A percentile compares a stretch with the other conserved stretches of the same genome.
Conservation (phyloP, 2,797 vertebrate species). For the Coregonus suidteri region DNA sequence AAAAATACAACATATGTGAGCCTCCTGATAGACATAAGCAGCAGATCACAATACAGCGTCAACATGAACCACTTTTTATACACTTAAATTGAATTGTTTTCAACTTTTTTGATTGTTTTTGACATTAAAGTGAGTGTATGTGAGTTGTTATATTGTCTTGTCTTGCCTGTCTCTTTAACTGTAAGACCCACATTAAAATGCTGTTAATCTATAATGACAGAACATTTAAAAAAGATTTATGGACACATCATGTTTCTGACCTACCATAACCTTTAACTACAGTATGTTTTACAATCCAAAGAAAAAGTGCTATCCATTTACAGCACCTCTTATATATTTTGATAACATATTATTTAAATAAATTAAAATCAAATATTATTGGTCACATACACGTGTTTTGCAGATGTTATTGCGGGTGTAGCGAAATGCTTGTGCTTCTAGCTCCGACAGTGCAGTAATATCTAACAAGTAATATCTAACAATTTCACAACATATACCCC, state of each 20-base stretch:
- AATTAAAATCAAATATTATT: no score
- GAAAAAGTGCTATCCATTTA: not conserved
- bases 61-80: not conserved
- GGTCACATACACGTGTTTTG: no score
- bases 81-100: not conserved
- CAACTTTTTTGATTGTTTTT: conserved; percentile 1
- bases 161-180: conserved; percentile 38
- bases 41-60: no score
- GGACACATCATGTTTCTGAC: conserved; percentile 20
- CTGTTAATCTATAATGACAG: conserved; percentile 47
- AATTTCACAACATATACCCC: no score
- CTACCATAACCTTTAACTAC: conserved; percentile 19
- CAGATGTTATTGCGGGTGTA: no score
- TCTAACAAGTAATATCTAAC: no score
- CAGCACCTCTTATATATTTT: not conserved
- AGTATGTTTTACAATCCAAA: no score
- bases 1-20: no score
- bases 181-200: conserved; percentile 9
- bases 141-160: conserved; percentile 16
- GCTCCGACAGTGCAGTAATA: no score
- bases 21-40: no score
- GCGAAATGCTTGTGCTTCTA: no score
- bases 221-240: conserved; percentile 41
- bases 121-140: not conserved
- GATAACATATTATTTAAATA: not conserved